Percentiles rank a stretch among this genome's conserved stretches.
These are phyloP conservation scores for Aphelinus atriplicis DNA, from an alignment of 1,140 invertebrate species.

Conservation along the genomic window DNA sequence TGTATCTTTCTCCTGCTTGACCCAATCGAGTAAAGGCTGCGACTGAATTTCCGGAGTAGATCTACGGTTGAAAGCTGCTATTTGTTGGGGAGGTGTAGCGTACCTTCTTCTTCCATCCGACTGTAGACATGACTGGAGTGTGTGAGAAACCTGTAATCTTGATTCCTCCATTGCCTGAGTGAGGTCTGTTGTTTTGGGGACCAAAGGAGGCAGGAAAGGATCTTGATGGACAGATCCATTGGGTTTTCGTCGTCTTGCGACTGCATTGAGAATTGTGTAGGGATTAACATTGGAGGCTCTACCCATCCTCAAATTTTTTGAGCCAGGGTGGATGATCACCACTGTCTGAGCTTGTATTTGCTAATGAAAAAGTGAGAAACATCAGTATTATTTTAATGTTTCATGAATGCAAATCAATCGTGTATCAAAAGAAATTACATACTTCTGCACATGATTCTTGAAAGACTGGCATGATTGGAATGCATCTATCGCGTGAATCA, in stretches of 20 bases:
- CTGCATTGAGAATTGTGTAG: constrained; percentile 84
- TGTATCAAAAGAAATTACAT: constrained; percentile 31
- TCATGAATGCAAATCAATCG: constrained; percentile 17
- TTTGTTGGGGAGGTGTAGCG: constrained; percentile 87
- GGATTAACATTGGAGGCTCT: constrained; percentile 90
- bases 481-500: too few species aligned
- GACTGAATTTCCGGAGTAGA: constrained; percentile 74
- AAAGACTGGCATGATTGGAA: constrained; percentile 58
- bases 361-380: constrained; percentile 54
- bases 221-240: constrained; percentile 72
- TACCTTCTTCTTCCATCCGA: constrained; percentile 82
- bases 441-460: constrained; percentile 61
- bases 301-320: constrained; percentile 87
- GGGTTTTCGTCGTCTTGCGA: constrained; percentile 75
- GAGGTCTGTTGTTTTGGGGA: constrained; percentile 71
- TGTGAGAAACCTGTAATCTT: constrained; percentile 81
- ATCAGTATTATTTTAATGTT: constrained; percentile 17
- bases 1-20: constrained; percentile 71
- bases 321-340: constrained; percentile 95
- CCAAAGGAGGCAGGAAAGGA: constrained; percentile 72
- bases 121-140: constrained; percentile 84
- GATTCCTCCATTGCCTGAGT: constrained; percentile 85
- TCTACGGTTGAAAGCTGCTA: constrained; percentile 84
- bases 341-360: constrained; percentile 81
- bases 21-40: constrained; percentile 69